Base-by-base conservation (phyloP, 92 coral and sea anemone genomes). In the Galaxea fascicularis region DNA sequence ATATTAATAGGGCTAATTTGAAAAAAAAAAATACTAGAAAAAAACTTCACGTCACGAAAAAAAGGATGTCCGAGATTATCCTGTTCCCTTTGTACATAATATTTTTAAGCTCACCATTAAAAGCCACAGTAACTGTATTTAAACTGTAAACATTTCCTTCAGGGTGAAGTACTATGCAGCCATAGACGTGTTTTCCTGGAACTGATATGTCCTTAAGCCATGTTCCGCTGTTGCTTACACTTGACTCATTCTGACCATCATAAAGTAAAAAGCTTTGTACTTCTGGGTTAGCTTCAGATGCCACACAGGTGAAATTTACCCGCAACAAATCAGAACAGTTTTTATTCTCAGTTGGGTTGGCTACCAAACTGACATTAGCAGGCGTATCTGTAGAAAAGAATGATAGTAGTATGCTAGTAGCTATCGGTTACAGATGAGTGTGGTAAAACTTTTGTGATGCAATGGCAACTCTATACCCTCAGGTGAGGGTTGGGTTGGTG, bases 261-360 rank as follows among this genome's bases (percentile, higher is more conserved):
- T 26, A 66, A 13, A 66, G 71, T 10, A 27, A 12, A 30, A 11
- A 66, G n/a, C 18, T 27, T 28, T 66, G 20, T 11, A 29, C 71
- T 10, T 10, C 41, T 26, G 71, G 71, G 46, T 66, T 66, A n/a
- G 71, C 71, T 4, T 66, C 71, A 66, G 71, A 28, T 66, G 46
- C 62, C n/a, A 0, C 17, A 17, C 71, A 66, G 5, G 71, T 66
- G 71, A 66, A 29, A 5, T 66, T 66, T 29, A 29, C 71, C 44
- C 0, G 14, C 47, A 28, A 12, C 4, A 28, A 28, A 12, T 6
- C 24, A 56, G 62, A 5, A 66, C 71, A 66, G 8, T 28, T 66
- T 30, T 27, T 14, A 45, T 29, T 29, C 0, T 9, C 35, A 10
- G 71, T 66, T 11, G 17, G 14, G 20, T 66, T 66, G 14, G 41